phyloP scores from a whole-genome alignment of 2,888 invertebrate genomes.

The Ptychoptera albimana region DNA sequence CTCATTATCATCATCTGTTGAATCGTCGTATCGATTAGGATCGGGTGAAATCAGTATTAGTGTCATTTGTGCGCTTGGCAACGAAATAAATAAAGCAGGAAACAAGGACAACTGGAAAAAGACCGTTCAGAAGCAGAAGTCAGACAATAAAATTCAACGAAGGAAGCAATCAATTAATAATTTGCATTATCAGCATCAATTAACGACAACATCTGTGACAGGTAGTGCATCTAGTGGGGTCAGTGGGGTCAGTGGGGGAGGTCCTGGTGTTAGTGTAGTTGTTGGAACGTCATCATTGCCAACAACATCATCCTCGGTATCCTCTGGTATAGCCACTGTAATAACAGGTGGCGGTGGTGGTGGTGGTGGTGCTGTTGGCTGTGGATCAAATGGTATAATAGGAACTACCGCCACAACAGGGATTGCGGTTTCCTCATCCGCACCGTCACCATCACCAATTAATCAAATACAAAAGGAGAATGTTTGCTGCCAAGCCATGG shows the following conservation, averaged over 20 bases:
- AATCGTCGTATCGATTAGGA: too few relatives aligned
- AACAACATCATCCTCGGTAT: too few relatives aligned
- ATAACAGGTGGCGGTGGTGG: slow-evolving; percentile 3
- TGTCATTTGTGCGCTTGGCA: too few relatives aligned
- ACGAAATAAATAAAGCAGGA: too few relatives aligned
- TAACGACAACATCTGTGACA: slow-evolving; percentile 12
- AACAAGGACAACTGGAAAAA: too few relatives aligned
- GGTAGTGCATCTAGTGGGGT: slow-evolving; percentile 11
- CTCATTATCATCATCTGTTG: slow-evolving; percentile 2
- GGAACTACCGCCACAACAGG: slow-evolving; percentile 8
- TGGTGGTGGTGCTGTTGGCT: slow-evolving; percentile 1
- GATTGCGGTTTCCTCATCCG: neutral
- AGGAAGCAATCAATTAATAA: slow-evolving; percentile 18
- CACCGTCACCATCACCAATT: slow-evolving; percentile 3
- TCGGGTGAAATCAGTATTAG: too few relatives aligned
- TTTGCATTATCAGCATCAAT: slow-evolving; percentile 18
- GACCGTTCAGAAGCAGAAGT: too few relatives aligned
- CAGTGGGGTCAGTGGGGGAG: too few relatives aligned
- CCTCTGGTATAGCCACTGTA: neutral
- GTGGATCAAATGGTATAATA: slow-evolving; percentile 8
- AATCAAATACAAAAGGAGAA: neutral
- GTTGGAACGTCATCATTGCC: too few relatives aligned
- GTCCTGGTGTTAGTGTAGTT: too few relatives aligned
- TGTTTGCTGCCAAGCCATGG: neutral
- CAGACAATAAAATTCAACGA: slow-evolving; percentile 11